phyloP scores from a whole-genome alignment of 2,888 invertebrate genomes.

The Andrena dorsata region DNA sequence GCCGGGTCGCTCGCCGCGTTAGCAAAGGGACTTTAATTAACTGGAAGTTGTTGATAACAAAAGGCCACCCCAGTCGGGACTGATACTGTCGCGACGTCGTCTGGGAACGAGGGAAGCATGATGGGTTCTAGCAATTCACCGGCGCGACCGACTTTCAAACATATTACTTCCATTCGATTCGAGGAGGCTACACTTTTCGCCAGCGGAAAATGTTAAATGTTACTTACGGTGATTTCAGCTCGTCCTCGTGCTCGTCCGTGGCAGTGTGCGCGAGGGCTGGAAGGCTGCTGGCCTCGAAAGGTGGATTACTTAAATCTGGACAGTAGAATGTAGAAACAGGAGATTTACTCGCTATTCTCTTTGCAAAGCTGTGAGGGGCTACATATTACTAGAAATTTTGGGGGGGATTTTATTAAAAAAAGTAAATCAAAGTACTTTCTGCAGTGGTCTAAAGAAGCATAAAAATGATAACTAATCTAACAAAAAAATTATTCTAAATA shows the following conservation, averaged over 20 bases:
- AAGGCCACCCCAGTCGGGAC: not conserved
- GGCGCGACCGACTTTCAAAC: not conserved
- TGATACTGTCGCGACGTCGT: not conserved
- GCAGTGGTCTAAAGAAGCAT: no score
- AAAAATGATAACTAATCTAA: no score
- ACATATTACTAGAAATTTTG: no score
- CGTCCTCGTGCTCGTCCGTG: conserved; percentile 72
- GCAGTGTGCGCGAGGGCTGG: conserved; percentile 74
- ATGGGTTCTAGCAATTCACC: not conserved
- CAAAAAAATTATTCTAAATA: no score
- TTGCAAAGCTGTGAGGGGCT: no score
- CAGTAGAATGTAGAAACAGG: not conserved
- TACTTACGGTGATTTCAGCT: conserved; percentile 72
- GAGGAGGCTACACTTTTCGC: no score
- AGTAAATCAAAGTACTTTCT: no score
- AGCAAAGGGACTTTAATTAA: conserved; percentile 49
- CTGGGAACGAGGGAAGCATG: not conserved
- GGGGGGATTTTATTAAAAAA: no score
- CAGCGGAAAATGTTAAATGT: not conserved
- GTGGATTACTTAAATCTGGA: conserved; percentile 78
- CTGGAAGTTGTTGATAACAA: conserved; percentile 32
- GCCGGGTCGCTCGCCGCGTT: not conserved
- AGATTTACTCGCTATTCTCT: not conserved
- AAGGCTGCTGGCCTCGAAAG: conserved; percentile 79
- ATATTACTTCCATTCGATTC: no score